These are phyloP conservation scores for Odontamblyopus rebecca DNA, from an alignment of 2,797 vertebrate species.

Conservation along the genomic window DNA sequence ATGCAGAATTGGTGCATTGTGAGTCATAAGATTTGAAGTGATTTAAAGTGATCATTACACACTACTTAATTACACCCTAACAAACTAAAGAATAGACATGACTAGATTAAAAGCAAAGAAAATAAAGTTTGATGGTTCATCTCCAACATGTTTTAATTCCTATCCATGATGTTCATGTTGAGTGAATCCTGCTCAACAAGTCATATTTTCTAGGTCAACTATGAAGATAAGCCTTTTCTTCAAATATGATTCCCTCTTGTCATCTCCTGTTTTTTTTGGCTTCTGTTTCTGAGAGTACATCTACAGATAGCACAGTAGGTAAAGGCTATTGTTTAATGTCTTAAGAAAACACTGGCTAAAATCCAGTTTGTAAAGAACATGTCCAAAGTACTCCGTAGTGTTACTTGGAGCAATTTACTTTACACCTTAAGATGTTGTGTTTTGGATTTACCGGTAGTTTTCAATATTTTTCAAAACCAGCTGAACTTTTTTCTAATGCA, in stretches of 20 bases:
- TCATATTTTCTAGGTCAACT: slow-evolving; percentile 28
- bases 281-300: slow-evolving; percentile 18
- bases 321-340: neutral
- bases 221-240: slow-evolving; percentile 38
- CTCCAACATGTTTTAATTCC: neutral
- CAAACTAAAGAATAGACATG: neutral
- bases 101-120: neutral
- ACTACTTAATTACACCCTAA: neutral
- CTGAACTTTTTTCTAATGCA: neutral
- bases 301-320: neutral
- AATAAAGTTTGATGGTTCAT: neutral
- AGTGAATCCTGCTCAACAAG: neutral
- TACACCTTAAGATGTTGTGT: neutral
- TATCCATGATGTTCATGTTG: neutral
- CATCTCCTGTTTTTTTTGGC: slow-evolving; percentile 17
- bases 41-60: slow-evolving; percentile 12
- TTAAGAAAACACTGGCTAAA: neutral
- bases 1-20: neutral
- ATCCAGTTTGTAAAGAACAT: neutral
- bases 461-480: neutral
- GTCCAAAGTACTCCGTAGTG: neutral
- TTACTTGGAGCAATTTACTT: neutral
- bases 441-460: neutral
- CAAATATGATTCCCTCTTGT: slow-evolving; percentile 7
- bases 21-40: neutral